Evolutionary conservation across 2,113 vertebrate species (phyloP).

Genomic region (Hymenochirus boettgeri): DNA sequence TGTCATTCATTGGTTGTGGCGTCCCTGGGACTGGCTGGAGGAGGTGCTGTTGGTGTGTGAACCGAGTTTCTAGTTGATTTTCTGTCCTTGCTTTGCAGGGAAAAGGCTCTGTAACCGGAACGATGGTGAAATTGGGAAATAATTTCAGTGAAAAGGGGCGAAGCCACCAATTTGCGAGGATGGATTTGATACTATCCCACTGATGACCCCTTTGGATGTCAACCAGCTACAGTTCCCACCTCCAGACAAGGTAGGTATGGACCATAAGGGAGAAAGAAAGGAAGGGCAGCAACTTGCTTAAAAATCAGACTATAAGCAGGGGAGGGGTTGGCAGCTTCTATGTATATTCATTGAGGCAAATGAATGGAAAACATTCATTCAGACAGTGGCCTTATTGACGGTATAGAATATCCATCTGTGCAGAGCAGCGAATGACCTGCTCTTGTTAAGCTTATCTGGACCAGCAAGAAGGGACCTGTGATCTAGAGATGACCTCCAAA

Average conservation of each 20-base stretch:
- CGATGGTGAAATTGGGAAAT: slow-evolving; percentile 92
- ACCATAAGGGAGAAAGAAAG: background rate
- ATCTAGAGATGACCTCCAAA: background rate
- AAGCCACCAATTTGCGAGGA: slow-evolving; percentile 80
- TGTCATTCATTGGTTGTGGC: slow-evolving; percentile 7
- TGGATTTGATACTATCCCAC: slow-evolving; percentile 91
- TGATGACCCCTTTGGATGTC: slow-evolving; percentile 91
- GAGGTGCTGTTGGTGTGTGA: background rate
- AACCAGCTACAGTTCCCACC: slow-evolving; percentile 90
- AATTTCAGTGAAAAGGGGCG: slow-evolving; percentile 86
- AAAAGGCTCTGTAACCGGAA: slow-evolving; percentile 40
- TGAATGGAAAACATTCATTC: background rate
- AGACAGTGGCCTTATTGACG: background rate
- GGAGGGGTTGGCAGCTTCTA: background rate
- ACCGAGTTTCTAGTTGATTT: background rate
- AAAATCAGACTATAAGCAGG: too few species aligned
- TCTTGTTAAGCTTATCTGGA: background rate
- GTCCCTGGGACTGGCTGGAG: slow-evolving; percentile 7
- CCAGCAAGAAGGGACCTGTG: background rate
- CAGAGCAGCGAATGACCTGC: too few species aligned
- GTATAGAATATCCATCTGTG: background rate
- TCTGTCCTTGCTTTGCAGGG: slow-evolving; percentile 39
- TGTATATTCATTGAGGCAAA: background rate
- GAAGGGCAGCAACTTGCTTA: too few species aligned
- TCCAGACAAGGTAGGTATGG: slow-evolving; percentile 79